Evolutionary conservation across 2,888 invertebrate species (phyloP).

Genomic region (Silvanus unidentatus): DNA sequence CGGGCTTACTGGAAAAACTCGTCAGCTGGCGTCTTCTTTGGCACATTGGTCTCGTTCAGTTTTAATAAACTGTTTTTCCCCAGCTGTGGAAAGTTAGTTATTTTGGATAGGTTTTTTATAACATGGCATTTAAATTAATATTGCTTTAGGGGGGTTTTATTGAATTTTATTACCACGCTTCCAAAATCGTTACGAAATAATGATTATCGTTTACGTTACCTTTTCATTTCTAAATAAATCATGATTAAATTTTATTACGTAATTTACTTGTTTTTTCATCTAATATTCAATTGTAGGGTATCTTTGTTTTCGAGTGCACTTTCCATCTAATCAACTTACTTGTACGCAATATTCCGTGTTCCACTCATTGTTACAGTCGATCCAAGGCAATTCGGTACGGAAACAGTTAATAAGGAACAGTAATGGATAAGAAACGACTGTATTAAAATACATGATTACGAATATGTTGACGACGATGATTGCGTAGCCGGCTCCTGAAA

Average conservation of each 20-base stretch:
- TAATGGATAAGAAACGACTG: conserved; percentile 79
- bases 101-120: no score
- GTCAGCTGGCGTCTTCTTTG: conserved; percentile 64
- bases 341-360: conserved; percentile 70
- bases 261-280: not conserved
- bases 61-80: conserved; percentile 3
- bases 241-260: not conserved
- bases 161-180: no score
- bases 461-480: conserved; percentile 74
- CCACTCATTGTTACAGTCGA: conserved; percentile 73
- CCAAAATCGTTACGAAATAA: no score
- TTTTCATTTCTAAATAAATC: not conserved
- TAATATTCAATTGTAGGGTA: no score
- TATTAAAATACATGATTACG: conserved; percentile 77
- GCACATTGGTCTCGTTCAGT: conserved; percentile 35
- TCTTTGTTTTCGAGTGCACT: no score
- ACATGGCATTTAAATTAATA: no score
- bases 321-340: conserved; percentile 41
- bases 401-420: conserved; percentile 72
- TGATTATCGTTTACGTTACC: no score
- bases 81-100: conserved; percentile 3
- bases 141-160: no score
- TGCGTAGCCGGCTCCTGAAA: conserved; percentile 80
- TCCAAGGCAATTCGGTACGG: conserved; percentile 66
- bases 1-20: conserved; percentile 75